Evolutionary conservation across 2,888 invertebrate genomes (phyloP).

Genomic region (Oeneis ivallda): DNA sequence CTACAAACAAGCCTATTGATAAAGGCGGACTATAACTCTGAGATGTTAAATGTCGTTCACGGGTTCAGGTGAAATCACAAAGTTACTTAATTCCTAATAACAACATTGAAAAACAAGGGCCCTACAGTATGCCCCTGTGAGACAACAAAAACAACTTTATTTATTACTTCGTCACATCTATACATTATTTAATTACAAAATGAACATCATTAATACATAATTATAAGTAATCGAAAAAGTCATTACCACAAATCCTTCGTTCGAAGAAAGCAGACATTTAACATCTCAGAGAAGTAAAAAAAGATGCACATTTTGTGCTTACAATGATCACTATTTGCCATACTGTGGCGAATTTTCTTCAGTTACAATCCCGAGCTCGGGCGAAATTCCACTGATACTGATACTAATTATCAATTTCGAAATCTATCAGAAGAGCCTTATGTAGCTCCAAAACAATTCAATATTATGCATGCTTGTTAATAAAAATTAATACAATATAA

Average conservation of each 20-base stretch:
- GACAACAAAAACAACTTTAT: conserved; percentile 18
- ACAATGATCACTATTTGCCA: conserved; percentile 53
- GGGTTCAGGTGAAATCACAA: conserved; percentile 1
- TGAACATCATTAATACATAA: neutral
- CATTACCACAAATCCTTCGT: neutral
- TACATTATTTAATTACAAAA: conserved; percentile 8
- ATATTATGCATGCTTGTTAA: conserved; percentile 32
- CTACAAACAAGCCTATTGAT: conserved; percentile 75
- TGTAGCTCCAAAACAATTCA: conserved; percentile 31
- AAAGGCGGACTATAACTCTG: conserved; percentile 72
- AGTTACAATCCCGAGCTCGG: conserved; percentile 53
- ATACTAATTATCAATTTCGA: conserved; percentile 77
- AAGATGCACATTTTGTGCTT: conserved; percentile 69
- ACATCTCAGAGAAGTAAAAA: conserved; percentile 59
- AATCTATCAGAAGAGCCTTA: conserved; percentile 68
- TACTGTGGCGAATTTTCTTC: conserved; percentile 48
- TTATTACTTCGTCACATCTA: conserved; percentile 11
- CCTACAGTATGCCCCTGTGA: conserved; percentile 3
- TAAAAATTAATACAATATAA: conserved; percentile 37
- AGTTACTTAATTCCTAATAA: conserved; percentile 12
- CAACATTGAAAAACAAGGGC: conserved; percentile 15
- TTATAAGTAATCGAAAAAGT: neutral
- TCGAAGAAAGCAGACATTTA: conserved; percentile 50
- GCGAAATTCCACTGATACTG: conserved; percentile 60
- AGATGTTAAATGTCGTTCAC: conserved; percentile 57